Percentiles rank a stretch among this genome's conserved stretches.
These are phyloP conservation scores for Streblospio benedicti DNA, from an alignment of 1,140 invertebrate genomes.

Conservation along the genomic window DNA sequence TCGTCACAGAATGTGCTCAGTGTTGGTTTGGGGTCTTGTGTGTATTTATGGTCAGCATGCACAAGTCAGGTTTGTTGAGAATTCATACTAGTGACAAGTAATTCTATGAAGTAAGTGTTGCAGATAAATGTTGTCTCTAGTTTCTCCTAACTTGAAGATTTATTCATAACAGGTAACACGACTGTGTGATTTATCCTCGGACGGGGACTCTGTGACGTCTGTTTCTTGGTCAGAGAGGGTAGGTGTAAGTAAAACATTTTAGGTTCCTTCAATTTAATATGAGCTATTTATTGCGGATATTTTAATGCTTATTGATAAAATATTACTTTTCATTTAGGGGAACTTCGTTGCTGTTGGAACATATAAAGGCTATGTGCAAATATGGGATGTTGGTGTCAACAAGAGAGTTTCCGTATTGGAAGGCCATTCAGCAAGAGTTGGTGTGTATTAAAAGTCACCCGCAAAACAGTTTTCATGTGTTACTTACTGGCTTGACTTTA, in stretches of 20 bases:
- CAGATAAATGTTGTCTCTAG: no score
- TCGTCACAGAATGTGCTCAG: slow-evolving; percentile 96
- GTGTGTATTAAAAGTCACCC: slow-evolving; percentile 30
- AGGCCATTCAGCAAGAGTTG: slow-evolving; percentile 76
- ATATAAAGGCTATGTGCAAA: slow-evolving; percentile 89
- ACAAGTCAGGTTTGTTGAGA: slow-evolving; percentile 71
- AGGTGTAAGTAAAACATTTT: slow-evolving; percentile 24
- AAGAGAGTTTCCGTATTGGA: slow-evolving; percentile 83
- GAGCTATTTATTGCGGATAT: background rate
- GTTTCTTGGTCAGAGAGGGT: slow-evolving; percentile 96
- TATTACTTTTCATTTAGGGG: slow-evolving; percentile 53
- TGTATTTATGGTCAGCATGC: slow-evolving; percentile 98
- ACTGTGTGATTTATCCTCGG: slow-evolving; percentile 86
- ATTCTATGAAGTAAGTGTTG: no score
- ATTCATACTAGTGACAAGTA: no score
- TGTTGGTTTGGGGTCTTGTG: slow-evolving; percentile 95
- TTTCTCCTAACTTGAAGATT: no score
- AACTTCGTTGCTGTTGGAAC: slow-evolving; percentile 95
- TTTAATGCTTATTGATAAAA: no score
- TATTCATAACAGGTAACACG: slow-evolving; percentile 67
- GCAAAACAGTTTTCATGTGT: background rate
- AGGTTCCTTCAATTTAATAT: background rate
- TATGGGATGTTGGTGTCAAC: slow-evolving; percentile 87
- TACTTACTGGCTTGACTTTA: background rate
- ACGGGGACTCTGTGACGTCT: slow-evolving; percentile 92